phyloP scores from a whole-genome alignment of 2,888 invertebrate genomes.

The Nowickia ferox region DNA sequence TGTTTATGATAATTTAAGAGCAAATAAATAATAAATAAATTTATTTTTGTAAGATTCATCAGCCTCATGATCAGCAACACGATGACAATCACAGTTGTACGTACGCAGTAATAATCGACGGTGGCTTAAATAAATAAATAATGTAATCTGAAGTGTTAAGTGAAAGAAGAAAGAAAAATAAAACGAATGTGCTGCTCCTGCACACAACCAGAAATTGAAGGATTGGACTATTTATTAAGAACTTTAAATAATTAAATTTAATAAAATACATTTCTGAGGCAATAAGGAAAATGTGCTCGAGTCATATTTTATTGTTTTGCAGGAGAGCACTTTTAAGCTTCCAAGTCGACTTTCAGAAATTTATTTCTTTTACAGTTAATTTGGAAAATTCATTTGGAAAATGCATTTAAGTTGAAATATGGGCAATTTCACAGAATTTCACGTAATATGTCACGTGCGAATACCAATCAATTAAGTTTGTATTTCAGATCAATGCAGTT shows the following conservation, averaged over 20 bases:
- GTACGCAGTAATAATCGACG: constrained; percentile 42
- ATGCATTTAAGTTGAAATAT: no score
- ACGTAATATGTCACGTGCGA: no score
- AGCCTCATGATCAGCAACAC: constrained; percentile 31
- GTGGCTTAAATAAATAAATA: constrained; percentile 64
- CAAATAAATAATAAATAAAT: constrained; percentile 74
- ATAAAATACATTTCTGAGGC: no score
- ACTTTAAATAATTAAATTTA: constrained; percentile 10
- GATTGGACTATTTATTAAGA: constrained; percentile 7
- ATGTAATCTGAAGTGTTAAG: constrained; percentile 28
- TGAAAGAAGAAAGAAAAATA: neutral
- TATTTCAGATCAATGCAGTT: no score
- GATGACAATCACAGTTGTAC: neutral
- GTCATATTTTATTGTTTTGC: no score
- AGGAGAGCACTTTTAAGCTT: no score
- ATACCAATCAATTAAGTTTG: no score
- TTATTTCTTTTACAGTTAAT: no score
- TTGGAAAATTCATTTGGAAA: no score
- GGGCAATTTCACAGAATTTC: no score
- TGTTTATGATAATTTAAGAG: constrained; percentile 82
- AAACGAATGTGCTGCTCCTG: neutral
- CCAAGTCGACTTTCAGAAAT: no score
- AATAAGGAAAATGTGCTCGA: no score
- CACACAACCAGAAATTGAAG: neutral
- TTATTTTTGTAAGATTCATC: constrained; percentile 45